Base-by-base conservation (phyloP, 2,113 vertebrate species). In the Blennius ocellaris region DNA sequence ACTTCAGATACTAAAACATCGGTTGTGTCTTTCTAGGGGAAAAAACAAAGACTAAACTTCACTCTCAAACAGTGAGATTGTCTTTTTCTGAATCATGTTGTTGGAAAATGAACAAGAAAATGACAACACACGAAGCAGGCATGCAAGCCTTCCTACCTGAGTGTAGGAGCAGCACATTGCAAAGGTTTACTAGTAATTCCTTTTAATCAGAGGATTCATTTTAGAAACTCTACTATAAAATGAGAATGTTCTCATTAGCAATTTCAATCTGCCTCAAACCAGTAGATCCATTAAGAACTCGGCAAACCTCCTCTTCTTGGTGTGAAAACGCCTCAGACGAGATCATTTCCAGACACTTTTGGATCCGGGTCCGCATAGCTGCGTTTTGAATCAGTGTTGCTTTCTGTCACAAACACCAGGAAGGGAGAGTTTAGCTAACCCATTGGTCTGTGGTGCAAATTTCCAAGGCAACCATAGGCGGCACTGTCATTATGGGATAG, bases 401-500 rank as follows among this genome's bases (percentile, higher is more conserved):
- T 53, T 37, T 37, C n/a, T 39, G 36, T 48, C 50, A 45, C 11
- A 39, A 30, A 45, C 39, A 47, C 21, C 51, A 30, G n/a, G 16
- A 11, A 41, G 40, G n/a, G 36, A n/a, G 41, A 41, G 49, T 54
- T 65, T 6, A 52, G 41, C 16, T 52, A 51, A 21, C 38, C 21
- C 16, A 11, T 16, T 30, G 17, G 57, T 0, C 63, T 1, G 1
- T 1, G 48, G 43, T 47, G 74, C 63, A 8, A 9, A 73, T 78
- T 52, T 57, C 69, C 7, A 60, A 57, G 76, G 76, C 66, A 59
- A 49, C 62, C 56, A 5, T 8, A 55, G 12, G 6, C 17, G 53
- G 10, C 0, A 17, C 40, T 5, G 5, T 69, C 45, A 16, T 56
- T 38, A 68, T 37, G 57, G 74, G 78, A 78, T 41, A 63, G 41